These are phyloP conservation scores for Zaprionus taronus DNA, from an alignment of 1,140 invertebrate genomes.

Conservation along the genomic window DNA sequence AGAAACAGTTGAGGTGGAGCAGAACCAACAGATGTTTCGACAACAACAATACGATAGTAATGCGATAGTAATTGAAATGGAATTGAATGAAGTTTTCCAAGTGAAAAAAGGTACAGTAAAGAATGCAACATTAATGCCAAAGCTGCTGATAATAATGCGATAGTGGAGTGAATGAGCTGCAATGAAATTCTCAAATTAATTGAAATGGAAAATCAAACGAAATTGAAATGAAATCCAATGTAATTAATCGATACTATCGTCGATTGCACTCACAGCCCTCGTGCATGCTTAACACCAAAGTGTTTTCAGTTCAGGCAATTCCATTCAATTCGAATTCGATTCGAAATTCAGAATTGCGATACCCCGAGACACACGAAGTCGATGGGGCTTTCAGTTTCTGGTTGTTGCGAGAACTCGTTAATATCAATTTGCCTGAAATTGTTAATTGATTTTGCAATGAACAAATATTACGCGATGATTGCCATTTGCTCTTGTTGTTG, in stretches of 20 bases:
- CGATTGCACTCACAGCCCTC: background rate
- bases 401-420: conserved; percentile 81
- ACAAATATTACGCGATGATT: conserved; percentile 80
- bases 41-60: background rate
- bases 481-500: conserved; percentile 30
- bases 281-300: conserved; percentile 22
- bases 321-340: conserved; percentile 46
- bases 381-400: conserved; percentile 46
- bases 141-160: background rate
- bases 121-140: background rate
- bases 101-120: too few species aligned
- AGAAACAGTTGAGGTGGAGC: too few species aligned
- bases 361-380: conserved; percentile 4
- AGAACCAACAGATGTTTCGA: background rate
- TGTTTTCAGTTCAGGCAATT: conserved; percentile 49
- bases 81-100: background rate
- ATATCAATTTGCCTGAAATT: conserved; percentile 82
- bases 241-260: conserved; percentile 1
- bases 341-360: conserved; percentile 33
- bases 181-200: background rate
- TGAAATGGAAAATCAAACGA: background rate
- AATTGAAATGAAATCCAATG: background rate
- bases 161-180: background rate
- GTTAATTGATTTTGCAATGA: conserved; percentile 84
- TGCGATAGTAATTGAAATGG: background rate